Percentiles rank a stretch among this genome's conserved stretches.
phyloP scores from a whole-genome alignment of 2,888 invertebrate species.

The Conomelus anceps region DNA sequence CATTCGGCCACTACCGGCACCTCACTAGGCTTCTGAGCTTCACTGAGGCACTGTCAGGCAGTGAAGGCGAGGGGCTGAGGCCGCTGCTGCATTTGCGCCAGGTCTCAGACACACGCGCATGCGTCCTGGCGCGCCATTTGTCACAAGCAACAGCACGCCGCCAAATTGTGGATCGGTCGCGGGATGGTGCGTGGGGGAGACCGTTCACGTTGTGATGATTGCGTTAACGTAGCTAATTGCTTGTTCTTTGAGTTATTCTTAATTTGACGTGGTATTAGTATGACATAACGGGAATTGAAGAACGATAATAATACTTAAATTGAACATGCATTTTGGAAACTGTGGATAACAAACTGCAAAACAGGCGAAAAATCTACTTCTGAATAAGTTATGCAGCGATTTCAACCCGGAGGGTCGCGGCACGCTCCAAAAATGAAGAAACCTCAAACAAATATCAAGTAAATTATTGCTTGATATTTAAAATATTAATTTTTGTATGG shows the following conservation, averaged over 20 bases:
- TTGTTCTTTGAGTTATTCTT: neutral
- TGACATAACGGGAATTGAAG: neutral
- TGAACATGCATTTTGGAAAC: too few species aligned
- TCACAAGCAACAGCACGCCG: neutral
- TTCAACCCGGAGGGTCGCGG: too few species aligned
- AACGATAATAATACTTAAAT: too few species aligned
- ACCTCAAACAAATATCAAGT: too few species aligned
- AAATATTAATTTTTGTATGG: too few species aligned
- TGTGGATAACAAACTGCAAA: too few species aligned
- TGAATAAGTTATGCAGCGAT: too few species aligned
- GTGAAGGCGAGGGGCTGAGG: neutral
- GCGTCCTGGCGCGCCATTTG: neutral
- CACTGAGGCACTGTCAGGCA: neutral
- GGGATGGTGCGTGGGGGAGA: neutral
- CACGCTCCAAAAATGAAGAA: too few species aligned
- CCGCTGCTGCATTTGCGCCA: conserved; percentile 7
- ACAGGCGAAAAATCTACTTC: too few species aligned
- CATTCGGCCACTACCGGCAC: neutral
- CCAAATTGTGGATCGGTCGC: neutral
- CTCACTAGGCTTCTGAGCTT: neutral
- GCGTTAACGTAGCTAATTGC: neutral
- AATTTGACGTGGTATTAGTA: neutral
- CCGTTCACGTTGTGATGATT: neutral
- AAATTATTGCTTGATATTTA: too few species aligned
- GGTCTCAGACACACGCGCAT: neutral